These are phyloP conservation scores for Oxytorus armatus DNA, from an alignment of 2,888 invertebrate species.

Conservation along the genomic window DNA sequence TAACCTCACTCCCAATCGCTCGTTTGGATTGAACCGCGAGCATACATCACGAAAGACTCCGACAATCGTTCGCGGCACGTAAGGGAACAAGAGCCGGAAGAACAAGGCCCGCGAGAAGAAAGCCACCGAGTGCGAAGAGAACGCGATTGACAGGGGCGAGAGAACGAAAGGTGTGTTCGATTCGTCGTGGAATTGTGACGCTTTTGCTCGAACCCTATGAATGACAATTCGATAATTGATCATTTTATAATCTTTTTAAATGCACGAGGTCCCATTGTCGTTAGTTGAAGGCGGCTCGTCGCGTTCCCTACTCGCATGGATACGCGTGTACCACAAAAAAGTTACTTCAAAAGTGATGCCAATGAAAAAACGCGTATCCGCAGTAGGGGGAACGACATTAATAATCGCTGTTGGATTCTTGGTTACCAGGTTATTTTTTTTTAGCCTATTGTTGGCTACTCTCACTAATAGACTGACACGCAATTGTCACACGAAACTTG, in stretches of 20 bases:
- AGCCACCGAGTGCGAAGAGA: slow-evolving; percentile 51
- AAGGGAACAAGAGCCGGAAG: slow-evolving; percentile 33
- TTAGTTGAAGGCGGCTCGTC: slow-evolving; percentile 67
- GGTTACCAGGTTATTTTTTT: too few relatives aligned
- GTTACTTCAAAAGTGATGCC: too few relatives aligned
- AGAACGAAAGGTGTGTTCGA: slow-evolving; percentile 76
- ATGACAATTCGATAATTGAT: slow-evolving; percentile 84
- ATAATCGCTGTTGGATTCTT: too few relatives aligned
- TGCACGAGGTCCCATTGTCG: slow-evolving; percentile 76
- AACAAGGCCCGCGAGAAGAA: slow-evolving; percentile 25
- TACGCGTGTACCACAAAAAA: too few relatives aligned
- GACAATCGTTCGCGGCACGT: slow-evolving; percentile 11
- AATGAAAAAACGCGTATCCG: too few relatives aligned
- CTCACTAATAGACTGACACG: too few relatives aligned
- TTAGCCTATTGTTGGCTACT: too few relatives aligned
- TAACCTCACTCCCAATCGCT: slow-evolving; percentile 13
- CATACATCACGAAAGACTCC: slow-evolving; percentile 27
- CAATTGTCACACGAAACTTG: too few relatives aligned
- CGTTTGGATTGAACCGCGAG: slow-evolving; percentile 22
- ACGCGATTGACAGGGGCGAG: slow-evolving; percentile 54
- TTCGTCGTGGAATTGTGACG: slow-evolving; percentile 80
- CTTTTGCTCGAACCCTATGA: slow-evolving; percentile 75
- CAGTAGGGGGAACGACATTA: too few relatives aligned
- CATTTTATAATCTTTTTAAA: slow-evolving; percentile 56
- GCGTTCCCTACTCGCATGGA: slow-evolving; percentile 68